A percentile compares a stretch with the other conserved stretches of the same genome.
Conservation (phyloP, 2,113 vertebrate genomes). For the Noctilio leporinus region DNA sequence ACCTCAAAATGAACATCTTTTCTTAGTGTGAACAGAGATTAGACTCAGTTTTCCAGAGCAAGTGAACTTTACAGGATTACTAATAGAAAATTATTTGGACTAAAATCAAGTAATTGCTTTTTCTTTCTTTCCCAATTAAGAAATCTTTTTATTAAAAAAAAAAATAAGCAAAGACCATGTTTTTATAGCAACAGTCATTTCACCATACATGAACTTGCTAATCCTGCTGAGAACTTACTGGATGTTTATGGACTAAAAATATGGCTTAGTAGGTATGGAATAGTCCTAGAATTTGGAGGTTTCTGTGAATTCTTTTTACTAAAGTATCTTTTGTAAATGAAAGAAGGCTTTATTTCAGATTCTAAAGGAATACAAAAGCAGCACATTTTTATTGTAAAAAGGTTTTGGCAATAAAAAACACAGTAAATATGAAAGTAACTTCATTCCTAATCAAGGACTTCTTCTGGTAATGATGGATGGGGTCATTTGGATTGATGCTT, state of each 20-base stretch:
- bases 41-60: background rate
- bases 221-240: background rate
- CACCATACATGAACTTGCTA: background rate
- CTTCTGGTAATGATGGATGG: background rate
- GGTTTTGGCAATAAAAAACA: background rate
- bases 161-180: background rate
- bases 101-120: background rate
- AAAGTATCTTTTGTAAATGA: background rate
- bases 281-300: background rate
- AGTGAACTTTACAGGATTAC: background rate
- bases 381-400: background rate
- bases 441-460: background rate
- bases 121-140: background rate
- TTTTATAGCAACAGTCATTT: background rate
- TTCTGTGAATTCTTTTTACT: background rate
- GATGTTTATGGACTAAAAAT: background rate
- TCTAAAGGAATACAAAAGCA: background rate
- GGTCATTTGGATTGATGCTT: background rate
- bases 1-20: background rate
- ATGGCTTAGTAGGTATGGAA: background rate
- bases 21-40: background rate
- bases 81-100: background rate
- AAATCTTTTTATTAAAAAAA: background rate
- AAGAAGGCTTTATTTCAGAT: background rate
- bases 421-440: background rate